Evolutionary conservation across 1,140 invertebrate genomes (phyloP), one percentile per base, ranked within the genome.

Genomic region (Steinernema feltiae): DNA sequence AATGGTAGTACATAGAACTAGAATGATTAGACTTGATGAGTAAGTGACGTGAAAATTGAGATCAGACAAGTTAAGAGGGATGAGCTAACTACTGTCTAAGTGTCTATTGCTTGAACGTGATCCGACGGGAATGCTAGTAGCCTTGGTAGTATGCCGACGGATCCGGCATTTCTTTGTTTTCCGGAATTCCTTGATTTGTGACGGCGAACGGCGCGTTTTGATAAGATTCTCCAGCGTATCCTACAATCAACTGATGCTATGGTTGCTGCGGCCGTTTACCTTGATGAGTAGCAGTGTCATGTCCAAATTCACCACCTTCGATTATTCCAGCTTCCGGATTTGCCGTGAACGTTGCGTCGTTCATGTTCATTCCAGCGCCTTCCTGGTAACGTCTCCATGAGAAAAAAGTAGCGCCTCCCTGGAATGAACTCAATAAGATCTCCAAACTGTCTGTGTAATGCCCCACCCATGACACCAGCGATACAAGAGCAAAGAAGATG

Each of bases 91-190:
- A 17, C 53, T 63, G 53, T 63, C 12, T 63, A 15, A n/a, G 53
- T 27, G 3, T 63, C 15, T 27, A 27, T 15, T 63, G 7, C 24
- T 63, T 63, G 35, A 15, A 3, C 24, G 2, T 7, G 53, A 21
- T 63, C 3, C n/a, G n/a, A n/a, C n/a, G n/a, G n/a, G n/a, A n/a
- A n/a, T n/a, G n/a, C 53, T 63, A 63, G 53, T 63, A 63, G 24
- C 53, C 53, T 27, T 63, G 53, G 53, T 63, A 63, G 53, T 15
- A 63, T 3, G 53, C 53, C 12, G 53, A 63, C 2, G 53, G 53
- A 27, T 63, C 53, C 15, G 53, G 53, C 53, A 63, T 63, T 21
- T 63, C 53, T 27, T 63, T 63, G 53, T 63, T 63, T 12, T 63
- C 53, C 2, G 53, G 15, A 12, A 63, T 27, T 63, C 15, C 53